Evolutionary conservation across 2,888 invertebrate species (phyloP), one percentile per base, ranked within the genome.

Genomic region (Argyresthia albistria): DNA sequence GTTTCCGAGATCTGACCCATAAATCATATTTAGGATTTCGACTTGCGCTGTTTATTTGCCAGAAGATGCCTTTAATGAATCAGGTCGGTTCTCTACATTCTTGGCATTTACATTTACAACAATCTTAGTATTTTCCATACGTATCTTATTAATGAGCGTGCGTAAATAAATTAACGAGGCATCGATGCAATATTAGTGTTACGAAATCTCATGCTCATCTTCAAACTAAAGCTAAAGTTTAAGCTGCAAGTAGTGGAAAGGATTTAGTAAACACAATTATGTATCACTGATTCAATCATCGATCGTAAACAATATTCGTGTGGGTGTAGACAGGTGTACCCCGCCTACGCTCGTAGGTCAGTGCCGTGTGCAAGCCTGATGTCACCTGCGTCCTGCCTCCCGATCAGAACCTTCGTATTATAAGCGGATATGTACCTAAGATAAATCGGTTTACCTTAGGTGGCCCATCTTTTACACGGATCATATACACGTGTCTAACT

Each of bases 341-440:
- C 66, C 74, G 70, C 83, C 82, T 70, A 81, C 84, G 73, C 70
- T n/a, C 43, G 52, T 48, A 51, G 54, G 59, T 62, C 69, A 70
- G 84, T 78, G 81, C 80, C 84, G 86, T 82, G 84, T 82, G 86
- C 86, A 86, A 63, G 63, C 60, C 62, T 81, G 71, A 78, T 81
- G 80, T 83, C 78, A 83, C 66, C 77, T 53, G 61, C 69, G n/a
- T n/a, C n/a, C n/a, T 78, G 73, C 84, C 82, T 83, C 69, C 67
- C 15, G 8, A 42, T 35, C 16, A 43, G 42, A 47, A 35, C 47
- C 52, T 52, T n/a, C n/a, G n/a, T n/a, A n/a, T n/a, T n/a, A n/a
- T n/a, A n/a, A n/a, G n/a, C n/a, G n/a, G n/a, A n/a, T n/a, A n/a
- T n/a, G n/a, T n/a, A n/a, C n/a, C n/a, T n/a, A n/a, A n/a, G n/a